Evolutionary conservation across 1,140 invertebrate genomes (phyloP).

Genomic region (Brachionus sp.): DNA sequence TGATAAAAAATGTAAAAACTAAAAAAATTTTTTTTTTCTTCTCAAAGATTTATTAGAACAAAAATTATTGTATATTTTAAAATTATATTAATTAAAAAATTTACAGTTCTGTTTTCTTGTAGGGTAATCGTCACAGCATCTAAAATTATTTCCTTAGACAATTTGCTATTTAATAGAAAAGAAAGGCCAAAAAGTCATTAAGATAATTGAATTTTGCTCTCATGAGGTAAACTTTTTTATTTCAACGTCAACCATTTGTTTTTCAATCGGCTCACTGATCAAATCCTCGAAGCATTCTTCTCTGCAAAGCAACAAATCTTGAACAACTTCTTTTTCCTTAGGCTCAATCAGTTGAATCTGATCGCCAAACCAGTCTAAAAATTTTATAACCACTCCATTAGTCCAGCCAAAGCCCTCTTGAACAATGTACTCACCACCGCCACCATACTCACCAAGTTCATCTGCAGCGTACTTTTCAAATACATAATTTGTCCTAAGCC

Average conservation of each 20-base stretch:
- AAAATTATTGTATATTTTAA: too few species aligned
- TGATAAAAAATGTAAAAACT: too few species aligned
- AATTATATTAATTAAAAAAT: too few species aligned
- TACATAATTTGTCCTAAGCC: constrained; percentile 69
- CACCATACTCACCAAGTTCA: constrained; percentile 68
- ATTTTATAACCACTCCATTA: constrained; percentile 78
- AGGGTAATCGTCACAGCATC: too few species aligned
- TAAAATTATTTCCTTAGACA: too few species aligned
- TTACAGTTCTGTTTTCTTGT: too few species aligned
- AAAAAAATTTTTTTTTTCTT: too few species aligned
- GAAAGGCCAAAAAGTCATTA: too few species aligned
- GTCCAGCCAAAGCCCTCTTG: constrained; percentile 91
- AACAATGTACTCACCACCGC: constrained; percentile 82
- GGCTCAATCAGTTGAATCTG: constrained; percentile 5
- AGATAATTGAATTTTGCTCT: background rate
- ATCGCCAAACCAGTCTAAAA: constrained; percentile 60
- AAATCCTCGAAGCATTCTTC: constrained; percentile 21
- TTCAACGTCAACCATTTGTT: constrained; percentile 11
- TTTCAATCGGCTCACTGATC: background rate
- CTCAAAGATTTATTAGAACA: too few species aligned
- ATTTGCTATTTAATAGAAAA: too few species aligned
- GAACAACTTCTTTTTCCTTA: background rate
- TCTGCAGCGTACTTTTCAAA: constrained; percentile 82
- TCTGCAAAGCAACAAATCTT: background rate
- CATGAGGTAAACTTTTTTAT: background rate